Evolutionary conservation across 2,113 vertebrate genomes (phyloP).

Genomic region (Campylorhamphus procurvoides): DNA sequence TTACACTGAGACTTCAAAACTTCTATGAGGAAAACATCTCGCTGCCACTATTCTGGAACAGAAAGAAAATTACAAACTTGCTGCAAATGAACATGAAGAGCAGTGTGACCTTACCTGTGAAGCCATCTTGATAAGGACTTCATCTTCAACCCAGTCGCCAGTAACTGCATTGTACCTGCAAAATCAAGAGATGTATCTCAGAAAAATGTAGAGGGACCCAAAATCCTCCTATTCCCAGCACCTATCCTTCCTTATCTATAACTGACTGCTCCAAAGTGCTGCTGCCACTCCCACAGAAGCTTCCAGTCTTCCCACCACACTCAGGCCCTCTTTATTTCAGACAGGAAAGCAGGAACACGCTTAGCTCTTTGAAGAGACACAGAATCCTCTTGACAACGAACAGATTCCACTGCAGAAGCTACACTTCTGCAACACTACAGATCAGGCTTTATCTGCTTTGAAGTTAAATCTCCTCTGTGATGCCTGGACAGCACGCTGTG

Average conservation of each 20-base stretch:
- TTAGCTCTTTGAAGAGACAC: neutral
- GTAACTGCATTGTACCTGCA: slow-evolving; percentile 92
- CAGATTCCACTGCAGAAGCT: neutral
- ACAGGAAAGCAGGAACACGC: neutral
- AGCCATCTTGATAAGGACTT: slow-evolving; percentile 93
- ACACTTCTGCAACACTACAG: neutral
- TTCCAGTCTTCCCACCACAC: neutral
- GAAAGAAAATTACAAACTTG: neutral
- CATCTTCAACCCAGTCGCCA: slow-evolving; percentile 89
- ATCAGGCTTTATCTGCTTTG: neutral
- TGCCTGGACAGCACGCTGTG: neutral
- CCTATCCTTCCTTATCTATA: neutral
- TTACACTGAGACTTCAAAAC: neutral
- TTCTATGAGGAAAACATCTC: neutral
- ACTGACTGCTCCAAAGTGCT: neutral
- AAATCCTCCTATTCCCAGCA: neutral
- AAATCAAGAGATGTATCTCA: neutral
- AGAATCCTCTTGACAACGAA: neutral
- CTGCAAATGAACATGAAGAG: neutral
- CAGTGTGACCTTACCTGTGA: slow-evolving; percentile 80
- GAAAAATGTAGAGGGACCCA: neutral
- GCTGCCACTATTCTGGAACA: neutral
- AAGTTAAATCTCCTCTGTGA: neutral
- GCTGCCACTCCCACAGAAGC: neutral
- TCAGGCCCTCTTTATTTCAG: neutral